Evolutionary conservation across 1,140 invertebrate genomes (phyloP).

Genomic region (Drosophila virilis): DNA sequence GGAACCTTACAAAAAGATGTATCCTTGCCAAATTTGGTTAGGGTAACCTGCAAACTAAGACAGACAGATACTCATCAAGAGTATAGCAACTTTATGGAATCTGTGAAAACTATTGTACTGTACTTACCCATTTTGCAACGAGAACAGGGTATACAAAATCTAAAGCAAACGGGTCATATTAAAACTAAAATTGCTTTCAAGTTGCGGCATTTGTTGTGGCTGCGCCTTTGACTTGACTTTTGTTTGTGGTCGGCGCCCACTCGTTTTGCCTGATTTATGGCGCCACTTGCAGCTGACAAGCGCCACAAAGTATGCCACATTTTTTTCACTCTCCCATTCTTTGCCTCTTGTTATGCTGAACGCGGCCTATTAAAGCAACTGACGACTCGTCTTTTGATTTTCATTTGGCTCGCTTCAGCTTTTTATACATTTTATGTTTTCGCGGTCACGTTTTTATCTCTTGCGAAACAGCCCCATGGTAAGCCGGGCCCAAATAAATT

Average conservation of each 20-base stretch:
- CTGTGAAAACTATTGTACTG: constrained; percentile 9
- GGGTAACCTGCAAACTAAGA: no score
- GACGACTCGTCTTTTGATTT: constrained; percentile 30
- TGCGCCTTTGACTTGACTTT: constrained; percentile 59
- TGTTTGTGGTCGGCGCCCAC: constrained; percentile 32
- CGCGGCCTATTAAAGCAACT: constrained; percentile 43
- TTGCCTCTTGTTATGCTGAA: background rate
- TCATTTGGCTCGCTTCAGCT: constrained; percentile 41
- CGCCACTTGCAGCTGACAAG: constrained; percentile 68
- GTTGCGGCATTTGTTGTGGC: constrained; percentile 35
- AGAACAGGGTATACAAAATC: background rate
- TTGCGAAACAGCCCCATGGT: constrained; percentile 39
- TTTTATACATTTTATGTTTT: constrained; percentile 52
- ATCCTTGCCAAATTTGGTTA: no score
- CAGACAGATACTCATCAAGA: no score
- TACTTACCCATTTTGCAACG: background rate
- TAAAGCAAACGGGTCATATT: constrained; percentile 52
- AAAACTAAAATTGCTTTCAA: constrained; percentile 72
- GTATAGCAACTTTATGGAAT: background rate
- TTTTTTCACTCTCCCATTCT: constrained; percentile 22
- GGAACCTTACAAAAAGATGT: no score
- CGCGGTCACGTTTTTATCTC: constrained; percentile 79
- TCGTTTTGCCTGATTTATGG: constrained; percentile 67
- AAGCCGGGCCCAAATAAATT: constrained; percentile 38
- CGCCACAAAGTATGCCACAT: constrained; percentile 50